Evolutionary conservation across 2,797 vertebrate genomes (phyloP), one percentile per base, ranked within the genome.

Genomic region (Sciurus carolinensis): DNA sequence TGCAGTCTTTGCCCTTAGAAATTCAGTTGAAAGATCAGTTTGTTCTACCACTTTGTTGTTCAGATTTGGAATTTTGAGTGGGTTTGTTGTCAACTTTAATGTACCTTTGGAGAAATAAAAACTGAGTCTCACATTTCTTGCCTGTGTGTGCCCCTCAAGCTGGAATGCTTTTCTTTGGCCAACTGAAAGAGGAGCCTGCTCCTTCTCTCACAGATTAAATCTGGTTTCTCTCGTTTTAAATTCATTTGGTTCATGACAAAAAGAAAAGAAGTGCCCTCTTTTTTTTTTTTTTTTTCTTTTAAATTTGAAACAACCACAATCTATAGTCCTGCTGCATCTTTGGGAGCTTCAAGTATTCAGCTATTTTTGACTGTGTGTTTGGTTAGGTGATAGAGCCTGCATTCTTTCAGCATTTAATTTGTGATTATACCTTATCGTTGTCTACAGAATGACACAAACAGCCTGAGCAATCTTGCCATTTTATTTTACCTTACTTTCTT

Each of bases 161-260:
- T 97, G 97, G 97, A 98, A 98, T 95, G 95, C 69, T 96, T 86
- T 95, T 88, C 95, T 97, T 82, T 26, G 42, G 91, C 96, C 98
- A 98, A 86, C 1, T 97, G 96, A 95, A 98, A 98, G 96, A 81
- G 80, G 88, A 97, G 95, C 67, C 54, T 67, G 92, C 88, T 73
- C 64, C 54, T 57, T 84, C 95, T 95, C 75, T 97, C 97, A 87
- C 67, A 97, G 91, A 98, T 95, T 96, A 98, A 97, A 97, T 97
- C 97, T 98, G 80, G 20, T 96, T 98, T 96, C 85, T 80, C 88
- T 72, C 72, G 90, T 97, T 97, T 98, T 94, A 96, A 97, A 95
- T 96, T 72, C 81, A 91, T 87, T 97, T 97, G 90, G 88, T 96
- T 98, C 95, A 84, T 81, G 96, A 98, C 97, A 96, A 95, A 95